Evolutionary conservation across 2,888 invertebrate genomes (phyloP), one percentile per base, ranked within the genome.

Genomic region (Napeogenes inachia): DNA sequence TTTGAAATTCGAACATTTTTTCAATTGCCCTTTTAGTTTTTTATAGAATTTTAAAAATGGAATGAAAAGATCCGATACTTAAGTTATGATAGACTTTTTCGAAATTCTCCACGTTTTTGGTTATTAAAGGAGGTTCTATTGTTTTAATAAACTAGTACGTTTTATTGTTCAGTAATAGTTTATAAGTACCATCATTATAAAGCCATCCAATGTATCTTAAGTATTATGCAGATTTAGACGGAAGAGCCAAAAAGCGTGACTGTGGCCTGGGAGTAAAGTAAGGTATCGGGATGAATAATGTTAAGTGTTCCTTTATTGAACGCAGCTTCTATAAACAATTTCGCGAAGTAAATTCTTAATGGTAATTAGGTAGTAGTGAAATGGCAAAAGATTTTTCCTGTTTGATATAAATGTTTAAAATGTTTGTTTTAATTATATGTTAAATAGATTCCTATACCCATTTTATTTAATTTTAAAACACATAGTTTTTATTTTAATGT

Each of bases 241-340:
- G 79, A 78, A 81, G 79, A 76, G 74, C 75, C 77, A 66, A 75
- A 78, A 79, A 83, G 82, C 87, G 86, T 85, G 87, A 86, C 87
- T 81, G 75, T 68, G 68, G 76, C 74, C 75, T 80, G 81, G 79
- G 79, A 65, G 69, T 71, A 72, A 75, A 65, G 69, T 71, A 72
- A 75, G 74, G 74, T 72, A 74, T 75, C 76, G 78, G 78, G 76
- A 76, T 83, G 87, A 82, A 84, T 85, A 86, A 86, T 88, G 86
- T 84, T 75, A 83, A 81, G 79, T 79, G 82, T 77, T 80, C 75
- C 75, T 77, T 79, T 77, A 75, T 75, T 68, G 66, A 70, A 71
- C 73, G 76, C 77, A 73, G 73, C 72, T 76, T 78, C 81, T 81
- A 84, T 84, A 84, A 84, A 86, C 84, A 80, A 84, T 84, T 85